Percentiles rank a stretch among this genome's conserved stretches.
phyloP scores from a whole-genome alignment of 64 coral and sea anemone species.

The Cladopsammia gracilis region DNA sequence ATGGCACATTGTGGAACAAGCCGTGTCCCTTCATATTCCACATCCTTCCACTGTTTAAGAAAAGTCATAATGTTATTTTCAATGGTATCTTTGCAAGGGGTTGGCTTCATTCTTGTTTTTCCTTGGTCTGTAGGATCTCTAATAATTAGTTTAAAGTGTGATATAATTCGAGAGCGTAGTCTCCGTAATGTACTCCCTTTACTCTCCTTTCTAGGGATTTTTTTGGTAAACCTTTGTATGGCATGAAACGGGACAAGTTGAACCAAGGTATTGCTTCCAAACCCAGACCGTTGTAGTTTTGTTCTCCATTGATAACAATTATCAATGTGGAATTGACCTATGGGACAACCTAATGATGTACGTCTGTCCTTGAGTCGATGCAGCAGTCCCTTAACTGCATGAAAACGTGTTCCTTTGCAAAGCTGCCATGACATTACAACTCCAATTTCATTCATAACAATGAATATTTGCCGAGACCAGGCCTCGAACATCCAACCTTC shows the following conservation, averaged over 20 bases:
- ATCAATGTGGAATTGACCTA: slow-evolving; percentile 51
- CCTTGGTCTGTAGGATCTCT: slow-evolving; percentile 54
- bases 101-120: slow-evolving; percentile 46
- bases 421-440: slow-evolving; percentile 46
- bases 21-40: slow-evolving; percentile 42
- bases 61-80: slow-evolving; percentile 41
- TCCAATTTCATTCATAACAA: slow-evolving; percentile 64
- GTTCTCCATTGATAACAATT: slow-evolving; percentile 51
- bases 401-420: slow-evolving; percentile 53
- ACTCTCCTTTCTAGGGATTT: slow-evolving; percentile 50
- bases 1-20: slow-evolving; percentile 53
- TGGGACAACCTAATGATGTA: slow-evolving; percentile 8
- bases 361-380: slow-evolving; percentile 37
- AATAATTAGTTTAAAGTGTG: slow-evolving; percentile 49
- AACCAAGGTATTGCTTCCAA: slow-evolving; percentile 20
- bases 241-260: slow-evolving; percentile 59
- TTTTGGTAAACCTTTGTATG: slow-evolving; percentile 33
- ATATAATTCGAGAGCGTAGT: slow-evolving; percentile 32
- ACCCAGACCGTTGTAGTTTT: slow-evolving; percentile 47
- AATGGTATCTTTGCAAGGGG: slow-evolving; percentile 30
- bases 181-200: slow-evolving; percentile 17
- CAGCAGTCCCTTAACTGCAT: slow-evolving; percentile 31
- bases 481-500: too few relatives aligned
- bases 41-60: slow-evolving; percentile 62
- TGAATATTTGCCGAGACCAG: too few relatives aligned